Evolutionary conservation across 2,888 invertebrate genomes (phyloP).

Genomic region (Caenorhabditis uteleia): DNA sequence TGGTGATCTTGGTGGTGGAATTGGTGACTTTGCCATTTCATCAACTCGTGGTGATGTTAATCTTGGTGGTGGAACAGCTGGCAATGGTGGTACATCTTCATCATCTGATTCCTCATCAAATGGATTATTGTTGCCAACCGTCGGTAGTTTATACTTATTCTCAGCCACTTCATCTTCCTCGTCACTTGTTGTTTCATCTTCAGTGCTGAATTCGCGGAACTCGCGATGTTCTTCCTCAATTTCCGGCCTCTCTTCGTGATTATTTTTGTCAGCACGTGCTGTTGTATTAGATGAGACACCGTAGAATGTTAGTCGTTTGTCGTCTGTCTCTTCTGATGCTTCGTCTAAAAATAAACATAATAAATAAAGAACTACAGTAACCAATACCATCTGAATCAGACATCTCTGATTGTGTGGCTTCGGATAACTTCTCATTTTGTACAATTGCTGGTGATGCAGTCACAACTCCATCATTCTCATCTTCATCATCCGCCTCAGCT

Average conservation of each 20-base stretch:
- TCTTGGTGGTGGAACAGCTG: constrained; percentile 17
- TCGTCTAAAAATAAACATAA: constrained; percentile 3
- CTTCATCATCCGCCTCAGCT: neutral
- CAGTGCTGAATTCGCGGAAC: constrained; percentile 18
- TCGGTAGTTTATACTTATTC: too few species aligned
- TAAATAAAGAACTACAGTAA: neutral
- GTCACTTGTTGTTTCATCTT: constrained; percentile 10
- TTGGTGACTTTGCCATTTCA: constrained; percentile 15
- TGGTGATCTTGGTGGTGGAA: constrained; percentile 34
- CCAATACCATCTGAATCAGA: constrained; percentile 16
- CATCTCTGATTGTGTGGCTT: constrained; percentile 31
- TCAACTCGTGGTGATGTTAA: constrained; percentile 2
- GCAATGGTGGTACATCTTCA: constrained; percentile 17
- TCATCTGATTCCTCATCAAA: too few species aligned
- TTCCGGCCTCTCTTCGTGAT: constrained; percentile 8
- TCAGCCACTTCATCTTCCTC: constrained; percentile 6
- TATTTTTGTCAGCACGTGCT: constrained; percentile 19
- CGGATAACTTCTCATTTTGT: constrained; percentile 22
- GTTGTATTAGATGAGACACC: constrained; percentile 33
- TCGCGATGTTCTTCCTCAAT: too few species aligned
- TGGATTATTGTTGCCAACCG: too few species aligned
- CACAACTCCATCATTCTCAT: neutral
- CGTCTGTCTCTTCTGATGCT: constrained; percentile 9
- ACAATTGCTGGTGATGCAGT: neutral
- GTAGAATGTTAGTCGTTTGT: neutral